A percentile compares a stretch with the other conserved stretches of the same genome.
phyloP scores from a whole-genome alignment of 2,113 vertebrate species.

The Etheostoma cragini region DNA sequence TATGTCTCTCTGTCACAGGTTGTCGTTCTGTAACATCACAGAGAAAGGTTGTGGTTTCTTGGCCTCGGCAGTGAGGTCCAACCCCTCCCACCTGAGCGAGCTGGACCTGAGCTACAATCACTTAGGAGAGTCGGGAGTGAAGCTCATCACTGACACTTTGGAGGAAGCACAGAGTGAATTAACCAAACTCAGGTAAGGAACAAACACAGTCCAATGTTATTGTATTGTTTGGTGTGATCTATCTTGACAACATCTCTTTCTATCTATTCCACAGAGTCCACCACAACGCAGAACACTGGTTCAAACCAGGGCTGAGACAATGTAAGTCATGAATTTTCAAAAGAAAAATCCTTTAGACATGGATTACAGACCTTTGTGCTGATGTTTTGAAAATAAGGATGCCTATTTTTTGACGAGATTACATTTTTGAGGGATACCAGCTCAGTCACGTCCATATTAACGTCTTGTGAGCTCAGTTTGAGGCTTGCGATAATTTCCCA shows the following conservation, averaged over 20 bases:
- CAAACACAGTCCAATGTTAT: not conserved
- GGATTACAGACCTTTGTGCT: not conserved
- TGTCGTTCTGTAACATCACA: constrained; percentile 41
- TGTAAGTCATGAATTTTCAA: constrained; percentile 10
- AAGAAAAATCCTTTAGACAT: not conserved
- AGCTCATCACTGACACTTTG: constrained; percentile 16
- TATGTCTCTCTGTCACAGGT: constrained; percentile 1
- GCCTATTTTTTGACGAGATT: no score
- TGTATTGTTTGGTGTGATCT: not conserved
- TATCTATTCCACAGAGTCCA: constrained; percentile 22
- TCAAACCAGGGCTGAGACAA: constrained; percentile 18
- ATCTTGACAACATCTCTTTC: not conserved
- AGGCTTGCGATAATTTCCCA: no score
- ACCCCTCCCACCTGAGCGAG: constrained; percentile 24
- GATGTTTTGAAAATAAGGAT: no score
- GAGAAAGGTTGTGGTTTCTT: constrained; percentile 19
- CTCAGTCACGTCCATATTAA: no score
- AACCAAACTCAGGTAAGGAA: constrained; percentile 16
- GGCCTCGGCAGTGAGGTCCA: constrained; percentile 36
- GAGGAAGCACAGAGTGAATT: constrained; percentile 26
- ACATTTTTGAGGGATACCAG: no score
- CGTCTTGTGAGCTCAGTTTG: no score
- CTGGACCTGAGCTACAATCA: constrained; percentile 46
- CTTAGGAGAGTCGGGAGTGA: constrained; percentile 16
- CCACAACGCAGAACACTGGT: constrained; percentile 36